phyloP scores from a whole-genome alignment of 2,113 vertebrate species.

The Porphyrio hochstetteri region DNA sequence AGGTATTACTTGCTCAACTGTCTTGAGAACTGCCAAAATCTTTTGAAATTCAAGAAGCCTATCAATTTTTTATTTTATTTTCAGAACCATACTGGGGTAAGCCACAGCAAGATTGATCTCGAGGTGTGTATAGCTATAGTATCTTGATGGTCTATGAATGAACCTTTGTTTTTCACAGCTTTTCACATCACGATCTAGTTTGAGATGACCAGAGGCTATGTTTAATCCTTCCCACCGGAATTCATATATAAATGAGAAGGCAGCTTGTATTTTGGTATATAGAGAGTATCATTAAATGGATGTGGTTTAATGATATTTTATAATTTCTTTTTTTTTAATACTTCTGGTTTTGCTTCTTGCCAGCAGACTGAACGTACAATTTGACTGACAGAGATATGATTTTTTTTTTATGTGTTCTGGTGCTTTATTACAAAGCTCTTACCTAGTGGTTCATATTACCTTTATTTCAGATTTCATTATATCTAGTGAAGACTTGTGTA shows the following conservation, averaged over 20 bases:
- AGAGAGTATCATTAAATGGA: neutral
- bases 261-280: neutral
- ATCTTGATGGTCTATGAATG: neutral
- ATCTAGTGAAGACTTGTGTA: neutral
- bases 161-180: constrained; percentile 18
- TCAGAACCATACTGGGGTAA: neutral
- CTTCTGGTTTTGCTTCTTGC: neutral
- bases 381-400: neutral
- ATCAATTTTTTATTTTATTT: constrained; percentile 15
- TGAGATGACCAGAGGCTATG: neutral
- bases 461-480: neutral
- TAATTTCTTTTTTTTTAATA: neutral
- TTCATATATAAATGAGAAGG: neutral
- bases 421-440: neutral
- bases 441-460: neutral
- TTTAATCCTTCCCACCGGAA: neutral
- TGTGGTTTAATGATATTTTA: neutral
- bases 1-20: constrained; percentile 62
- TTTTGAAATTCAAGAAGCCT: constrained; percentile 50
- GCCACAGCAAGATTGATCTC: neutral
- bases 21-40: constrained; percentile 33
- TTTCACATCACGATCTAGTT: neutral
- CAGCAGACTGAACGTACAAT: neutral
- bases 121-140: neutral
- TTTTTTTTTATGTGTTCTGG: neutral